Evolutionary conservation across 1,140 invertebrate species (phyloP), one percentile per base, ranked within the genome.

Genomic region (Macrostomum lignano): DNA sequence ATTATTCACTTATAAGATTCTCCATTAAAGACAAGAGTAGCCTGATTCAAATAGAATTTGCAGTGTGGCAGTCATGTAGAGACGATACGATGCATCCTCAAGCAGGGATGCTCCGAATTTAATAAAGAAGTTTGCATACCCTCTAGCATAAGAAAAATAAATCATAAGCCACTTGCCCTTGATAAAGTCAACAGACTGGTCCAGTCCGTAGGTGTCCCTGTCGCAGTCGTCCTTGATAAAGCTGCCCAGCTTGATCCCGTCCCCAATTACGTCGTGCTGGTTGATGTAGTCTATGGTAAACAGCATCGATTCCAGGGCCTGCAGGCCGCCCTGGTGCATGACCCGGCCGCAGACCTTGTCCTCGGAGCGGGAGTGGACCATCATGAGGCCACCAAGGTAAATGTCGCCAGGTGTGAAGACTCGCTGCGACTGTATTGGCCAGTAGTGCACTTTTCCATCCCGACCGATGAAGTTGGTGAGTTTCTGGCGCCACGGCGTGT

Each of bases 111-210:
- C n/a, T n/a, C n/a, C n/a, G n/a, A n/a, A n/a, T n/a, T n/a, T n/a
- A n/a, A n/a, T n/a, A n/a, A n/a, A n/a, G n/a, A n/a, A n/a, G n/a
- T n/a, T n/a, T n/a, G n/a, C n/a, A n/a, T n/a, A n/a, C n/a, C n/a
- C n/a, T n/a, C n/a, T n/a, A n/a, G n/a, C n/a, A n/a, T n/a, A n/a
- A n/a, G n/a, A n/a, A n/a, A n/a, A n/a, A n/a, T n/a, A n/a, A n/a
- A n/a, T n/a, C n/a, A n/a, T 14, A 22, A 15, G 3, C n/a, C n/a
- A 41, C 69, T 64, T 58, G 86, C 81, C 79, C 72, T 86, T 79
- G 38, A 91, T 88, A 50, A 91, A 91, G 54, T 88, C 79, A 5
- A 88, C 74, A 6, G 79, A 75, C 69, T 88, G 84, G 46, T 88
- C 79, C 21, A 88, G 58, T 4, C 82, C 81, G 50, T 84, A 86